A percentile compares a stretch with the other conserved stretches of the same genome.
Evolutionary conservation across 2,113 vertebrate genomes (phyloP).

Genomic region (Chiloscyllium plagiosum): DNA sequence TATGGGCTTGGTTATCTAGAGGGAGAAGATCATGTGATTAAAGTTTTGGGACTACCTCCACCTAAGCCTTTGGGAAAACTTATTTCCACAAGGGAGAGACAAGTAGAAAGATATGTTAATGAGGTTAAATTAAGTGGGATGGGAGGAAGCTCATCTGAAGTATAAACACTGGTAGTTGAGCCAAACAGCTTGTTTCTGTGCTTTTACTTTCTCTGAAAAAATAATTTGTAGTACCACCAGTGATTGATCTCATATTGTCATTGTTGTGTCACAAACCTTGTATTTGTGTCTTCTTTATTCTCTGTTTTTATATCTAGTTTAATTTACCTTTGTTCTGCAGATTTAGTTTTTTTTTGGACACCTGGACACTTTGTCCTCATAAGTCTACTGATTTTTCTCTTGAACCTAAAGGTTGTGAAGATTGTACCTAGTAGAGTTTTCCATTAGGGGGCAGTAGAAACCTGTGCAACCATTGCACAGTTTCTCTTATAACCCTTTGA

Average conservation of each 20-base stretch:
- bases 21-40: background rate
- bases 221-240: background rate
- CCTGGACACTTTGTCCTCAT: too few species aligned
- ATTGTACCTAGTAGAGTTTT: background rate
- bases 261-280: background rate
- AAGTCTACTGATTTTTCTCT: background rate
- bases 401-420: background rate
- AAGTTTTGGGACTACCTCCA: background rate
- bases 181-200: background rate
- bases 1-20: background rate
- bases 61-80: background rate
- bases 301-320: background rate
- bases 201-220: background rate
- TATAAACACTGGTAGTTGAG: background rate
- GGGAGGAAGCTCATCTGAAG: background rate
- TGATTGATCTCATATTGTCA: background rate
- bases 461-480: background rate
- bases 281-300: background rate
- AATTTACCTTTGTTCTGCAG: background rate
- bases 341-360: background rate
- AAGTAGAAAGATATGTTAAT: background rate
- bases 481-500: background rate
- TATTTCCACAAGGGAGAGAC: background rate
- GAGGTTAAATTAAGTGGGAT: background rate
- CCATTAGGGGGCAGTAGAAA: slow-evolving; percentile 12